These are phyloP conservation scores for Trichomycterus rosablanca DNA, from an alignment of 2,113 vertebrate genomes.

Conservation along the genomic window DNA sequence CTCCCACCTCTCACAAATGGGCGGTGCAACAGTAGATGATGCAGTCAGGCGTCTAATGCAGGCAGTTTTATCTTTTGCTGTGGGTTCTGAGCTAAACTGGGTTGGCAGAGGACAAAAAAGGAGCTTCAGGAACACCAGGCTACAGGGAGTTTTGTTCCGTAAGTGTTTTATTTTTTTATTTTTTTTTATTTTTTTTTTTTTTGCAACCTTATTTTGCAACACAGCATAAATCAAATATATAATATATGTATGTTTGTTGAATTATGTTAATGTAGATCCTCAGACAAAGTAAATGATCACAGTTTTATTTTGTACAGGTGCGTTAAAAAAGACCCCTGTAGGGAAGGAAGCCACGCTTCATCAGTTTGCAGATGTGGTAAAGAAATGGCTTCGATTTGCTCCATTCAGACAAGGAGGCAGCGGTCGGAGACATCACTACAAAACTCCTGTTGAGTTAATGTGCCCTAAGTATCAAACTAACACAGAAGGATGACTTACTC, in stretches of 20 bases:
- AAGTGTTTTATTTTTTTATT: no score
- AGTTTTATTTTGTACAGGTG: constrained; percentile 39
- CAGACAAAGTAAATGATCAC: neutral
- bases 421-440: constrained; percentile 47
- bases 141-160: constrained; percentile 59
- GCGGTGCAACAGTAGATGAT: constrained; percentile 55
- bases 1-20: constrained; percentile 55
- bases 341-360: constrained; percentile 55
- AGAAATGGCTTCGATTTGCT: constrained; percentile 57
- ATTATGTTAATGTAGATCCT: no score
- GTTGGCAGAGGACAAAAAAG: constrained; percentile 57
- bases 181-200: no score
- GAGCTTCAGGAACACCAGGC: constrained; percentile 55
- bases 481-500: constrained; percentile 30
- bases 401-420: constrained; percentile 56
- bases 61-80: constrained; percentile 55
- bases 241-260: no score
- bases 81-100: constrained; percentile 58
- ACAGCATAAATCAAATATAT: no score
- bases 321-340: constrained; percentile 55
- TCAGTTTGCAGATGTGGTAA: constrained; percentile 58
- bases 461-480: constrained; percentile 33
- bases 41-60: constrained; percentile 56
- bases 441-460: constrained; percentile 45
- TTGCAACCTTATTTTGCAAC: no score